Base-by-base conservation (phyloP, 2,113 vertebrate species). In the Varanus salvator region DNA sequence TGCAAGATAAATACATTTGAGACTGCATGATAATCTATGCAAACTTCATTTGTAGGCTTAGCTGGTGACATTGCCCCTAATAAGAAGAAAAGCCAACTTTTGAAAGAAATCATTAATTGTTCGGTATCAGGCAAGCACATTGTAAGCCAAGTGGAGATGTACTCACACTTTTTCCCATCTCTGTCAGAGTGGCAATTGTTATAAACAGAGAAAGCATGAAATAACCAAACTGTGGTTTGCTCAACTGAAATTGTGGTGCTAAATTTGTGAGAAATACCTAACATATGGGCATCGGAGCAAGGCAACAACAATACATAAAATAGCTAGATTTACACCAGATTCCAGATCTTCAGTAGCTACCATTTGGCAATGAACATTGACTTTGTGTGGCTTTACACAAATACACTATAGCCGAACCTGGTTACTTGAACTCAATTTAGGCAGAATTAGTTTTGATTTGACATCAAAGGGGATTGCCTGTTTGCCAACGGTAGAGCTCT, bases 251-350 rank as follows among this genome's bases (percentile, higher is more conserved):
- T 29, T 31, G 31, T 66, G 38, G 31, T 50, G 11, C 17, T 87
- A 78, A 78, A 25, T 27, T 68, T 78, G 1, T 87, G 76, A 48
- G 27, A 78, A 94, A 94, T 68, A 64, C 93, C 90, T 91, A 93
- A 68, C 87, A 93, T 96, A 90, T 95, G 93, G 92, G 91, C 87
- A 92, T 82, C 84, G 86, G 93, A 86, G 93, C 81, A 95, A 94
- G 87, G 91, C 89, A 94, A 93, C 86, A 88, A 83, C 82, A 89
- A 76, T 82, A 92, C 84, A 91, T 88, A 91, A 93, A 77, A 29
- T 69, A 89, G 5, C 90, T 77, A 71, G 80, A 92, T 83, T 86
- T 91, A 88, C 93, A 52, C 38, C 12, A 84, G 25, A 93, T 94
- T 80, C 57, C 81, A 75, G 68, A 77, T 74, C 0, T 17, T 90